Conservation (phyloP, 1,140 invertebrate genomes). For the Conus betulinus region DNA sequence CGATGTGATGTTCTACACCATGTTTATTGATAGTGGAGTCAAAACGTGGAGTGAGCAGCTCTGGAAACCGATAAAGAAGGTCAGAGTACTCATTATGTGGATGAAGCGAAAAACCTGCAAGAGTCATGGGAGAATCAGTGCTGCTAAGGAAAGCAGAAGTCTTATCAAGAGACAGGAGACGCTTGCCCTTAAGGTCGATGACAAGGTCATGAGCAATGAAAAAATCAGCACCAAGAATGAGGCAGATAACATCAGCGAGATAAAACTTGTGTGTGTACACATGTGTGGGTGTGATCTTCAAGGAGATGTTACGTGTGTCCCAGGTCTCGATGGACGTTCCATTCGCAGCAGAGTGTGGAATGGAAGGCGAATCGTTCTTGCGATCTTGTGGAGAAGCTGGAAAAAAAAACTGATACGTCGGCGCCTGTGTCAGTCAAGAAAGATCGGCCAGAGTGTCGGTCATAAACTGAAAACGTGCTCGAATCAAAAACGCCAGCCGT, state of each 20-base stretch:
- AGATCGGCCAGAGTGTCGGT: neutral
- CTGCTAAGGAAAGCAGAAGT: neutral
- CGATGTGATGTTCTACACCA: too few species aligned
- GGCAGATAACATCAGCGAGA: conserved; percentile 24
- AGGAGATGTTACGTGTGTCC: neutral
- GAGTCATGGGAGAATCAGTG: neutral
- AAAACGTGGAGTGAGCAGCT: conserved; percentile 18
- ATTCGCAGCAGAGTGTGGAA: conserved; percentile 8
- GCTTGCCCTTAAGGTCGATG: conserved; percentile 12
- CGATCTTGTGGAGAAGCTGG: conserved; percentile 6
- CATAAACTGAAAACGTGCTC: conserved; percentile 16
- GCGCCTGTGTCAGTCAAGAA: neutral
- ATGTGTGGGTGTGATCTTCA: neutral
- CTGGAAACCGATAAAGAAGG: neutral
- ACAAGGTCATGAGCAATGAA: neutral
- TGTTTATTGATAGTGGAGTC: too few species aligned
- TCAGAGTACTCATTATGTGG: neutral
- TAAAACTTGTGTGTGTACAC: conserved; percentile 1
- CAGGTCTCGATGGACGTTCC: neutral
- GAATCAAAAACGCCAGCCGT: conserved; percentile 6
- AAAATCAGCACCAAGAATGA: conserved; percentile 36
- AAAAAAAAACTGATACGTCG: neutral
- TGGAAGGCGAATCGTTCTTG: neutral
- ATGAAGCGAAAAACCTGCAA: neutral
- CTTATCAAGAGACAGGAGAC: neutral